Conservation (phyloP, 2,113 vertebrate species). For the Panthera leo region DNA sequence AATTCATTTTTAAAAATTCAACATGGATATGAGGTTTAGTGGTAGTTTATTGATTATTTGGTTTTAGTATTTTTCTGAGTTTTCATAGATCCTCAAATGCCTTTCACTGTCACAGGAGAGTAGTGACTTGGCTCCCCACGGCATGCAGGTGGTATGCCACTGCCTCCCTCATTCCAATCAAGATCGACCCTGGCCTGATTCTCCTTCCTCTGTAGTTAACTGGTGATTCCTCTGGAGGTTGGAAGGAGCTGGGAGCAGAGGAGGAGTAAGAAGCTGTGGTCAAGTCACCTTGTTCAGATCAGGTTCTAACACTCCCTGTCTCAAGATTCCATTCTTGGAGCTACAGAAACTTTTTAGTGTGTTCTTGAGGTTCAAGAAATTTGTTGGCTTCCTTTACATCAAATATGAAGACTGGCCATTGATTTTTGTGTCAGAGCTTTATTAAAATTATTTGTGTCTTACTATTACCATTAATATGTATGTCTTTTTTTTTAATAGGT, state of each 20-base stretch:
- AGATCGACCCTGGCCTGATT: background rate
- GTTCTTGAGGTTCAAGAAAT: background rate
- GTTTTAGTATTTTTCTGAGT: slow-evolving; percentile 8
- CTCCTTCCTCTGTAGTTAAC: background rate
- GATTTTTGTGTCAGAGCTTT: slow-evolving; percentile 48
- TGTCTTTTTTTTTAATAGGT: slow-evolving; percentile 58
- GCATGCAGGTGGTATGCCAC: background rate
- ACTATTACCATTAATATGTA: slow-evolving; percentile 13
- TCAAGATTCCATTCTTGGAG: background rate
- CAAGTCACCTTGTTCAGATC: background rate
- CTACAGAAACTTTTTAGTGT: background rate
- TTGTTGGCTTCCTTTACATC: background rate
- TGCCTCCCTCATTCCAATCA: background rate
- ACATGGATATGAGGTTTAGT: background rate
- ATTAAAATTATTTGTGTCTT: slow-evolving; percentile 35
- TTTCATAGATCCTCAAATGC: background rate
- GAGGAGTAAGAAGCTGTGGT: background rate
- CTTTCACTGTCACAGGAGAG: background rate
- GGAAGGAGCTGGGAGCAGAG: background rate
- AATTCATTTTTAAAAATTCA: slow-evolving; percentile 40
- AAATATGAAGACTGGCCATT: background rate
- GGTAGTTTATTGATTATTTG: slow-evolving; percentile 6
- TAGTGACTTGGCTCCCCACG: background rate
- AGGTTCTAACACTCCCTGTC: background rate
- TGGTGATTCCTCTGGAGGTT: background rate